Evolutionary conservation across 1,140 invertebrate genomes (phyloP).

Genomic region (Dinothrombium tinctorium): DNA sequence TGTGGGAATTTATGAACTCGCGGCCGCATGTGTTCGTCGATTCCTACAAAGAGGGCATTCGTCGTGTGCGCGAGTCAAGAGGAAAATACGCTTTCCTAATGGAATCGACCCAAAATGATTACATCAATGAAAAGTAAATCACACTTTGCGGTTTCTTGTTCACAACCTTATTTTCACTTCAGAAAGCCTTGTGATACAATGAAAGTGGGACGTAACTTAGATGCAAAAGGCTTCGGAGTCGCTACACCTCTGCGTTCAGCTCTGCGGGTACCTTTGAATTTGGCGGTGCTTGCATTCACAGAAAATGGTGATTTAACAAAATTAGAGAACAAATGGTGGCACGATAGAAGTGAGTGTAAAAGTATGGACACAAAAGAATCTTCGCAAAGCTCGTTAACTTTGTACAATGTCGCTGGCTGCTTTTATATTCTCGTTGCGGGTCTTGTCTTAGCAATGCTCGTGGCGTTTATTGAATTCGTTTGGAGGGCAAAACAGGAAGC

Average conservation of each 20-base stretch:
- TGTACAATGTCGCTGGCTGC: conserved; percentile 92
- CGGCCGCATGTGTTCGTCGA: conserved; percentile 22
- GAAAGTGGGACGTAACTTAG: conserved; percentile 29
- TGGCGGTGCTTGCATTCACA: conserved; percentile 69
- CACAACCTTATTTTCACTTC: too few relatives aligned
- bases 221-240: conserved; percentile 25
- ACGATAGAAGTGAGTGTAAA: conserved; percentile 27
- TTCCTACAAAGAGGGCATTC: conserved; percentile 23
- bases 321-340: conserved; percentile 81
- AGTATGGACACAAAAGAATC: conserved; percentile 41
- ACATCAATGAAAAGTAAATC: conserved; percentile 29
- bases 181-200: conserved; percentile 32
- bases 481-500: background rate
- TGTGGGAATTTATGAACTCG: conserved; percentile 26
- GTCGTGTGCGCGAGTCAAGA: conserved; percentile 22
- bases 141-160: too few relatives aligned
- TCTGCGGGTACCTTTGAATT: conserved; percentile 46
- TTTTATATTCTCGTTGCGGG: conserved; percentile 93
- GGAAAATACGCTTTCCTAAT: conserved; percentile 32
- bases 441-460: conserved; percentile 59
- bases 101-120: conserved; percentile 22
- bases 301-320: conserved; percentile 75
- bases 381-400: conserved; percentile 60
- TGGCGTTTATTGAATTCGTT: conserved; percentile 62
- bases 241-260: conserved; percentile 22